Evolutionary conservation across 2,888 invertebrate genomes (phyloP).

Genomic region (Marronus borbonicus): DNA sequence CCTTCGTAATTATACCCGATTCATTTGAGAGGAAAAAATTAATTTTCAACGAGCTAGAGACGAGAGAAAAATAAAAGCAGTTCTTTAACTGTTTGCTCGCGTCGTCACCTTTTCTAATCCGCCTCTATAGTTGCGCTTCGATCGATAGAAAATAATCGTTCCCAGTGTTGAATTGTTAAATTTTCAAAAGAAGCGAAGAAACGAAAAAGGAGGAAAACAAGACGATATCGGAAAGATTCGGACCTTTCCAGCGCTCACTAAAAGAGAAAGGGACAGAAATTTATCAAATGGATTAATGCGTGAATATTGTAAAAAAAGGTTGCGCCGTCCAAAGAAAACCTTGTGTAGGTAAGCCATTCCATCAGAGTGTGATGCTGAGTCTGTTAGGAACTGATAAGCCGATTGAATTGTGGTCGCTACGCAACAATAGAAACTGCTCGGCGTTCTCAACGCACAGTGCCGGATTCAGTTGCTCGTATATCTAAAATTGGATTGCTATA

Average conservation of each 20-base stretch:
- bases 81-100: neutral
- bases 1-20: conserved; percentile 34
- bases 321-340: conserved; percentile 27
- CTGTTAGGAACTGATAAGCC: conserved; percentile 59
- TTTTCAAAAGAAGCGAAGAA: conserved; percentile 11
- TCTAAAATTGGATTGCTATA: too few relatives aligned
- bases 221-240: neutral
- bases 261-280: conserved; percentile 29
- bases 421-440: conserved; percentile 53
- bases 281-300: conserved; percentile 43
- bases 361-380: conserved; percentile 50
- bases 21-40: conserved; percentile 41
- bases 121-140: neutral
- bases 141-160: conserved; percentile 27
- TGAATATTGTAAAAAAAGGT: conserved; percentile 40
- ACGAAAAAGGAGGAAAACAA: neutral
- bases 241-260: neutral
- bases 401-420: conserved; percentile 59
- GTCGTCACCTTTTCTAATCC: conserved; percentile 7
- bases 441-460: conserved; percentile 15
- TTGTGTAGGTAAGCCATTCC: conserved; percentile 51
- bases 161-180: conserved; percentile 7
- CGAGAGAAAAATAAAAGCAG: conserved; percentile 6
- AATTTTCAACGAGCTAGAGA: conserved; percentile 17
- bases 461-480: conserved; percentile 11